Evolutionary conservation across 1,140 invertebrate species (phyloP), one percentile per base, ranked within the genome.

Genomic region (Meloidogyne hapla): DNA sequence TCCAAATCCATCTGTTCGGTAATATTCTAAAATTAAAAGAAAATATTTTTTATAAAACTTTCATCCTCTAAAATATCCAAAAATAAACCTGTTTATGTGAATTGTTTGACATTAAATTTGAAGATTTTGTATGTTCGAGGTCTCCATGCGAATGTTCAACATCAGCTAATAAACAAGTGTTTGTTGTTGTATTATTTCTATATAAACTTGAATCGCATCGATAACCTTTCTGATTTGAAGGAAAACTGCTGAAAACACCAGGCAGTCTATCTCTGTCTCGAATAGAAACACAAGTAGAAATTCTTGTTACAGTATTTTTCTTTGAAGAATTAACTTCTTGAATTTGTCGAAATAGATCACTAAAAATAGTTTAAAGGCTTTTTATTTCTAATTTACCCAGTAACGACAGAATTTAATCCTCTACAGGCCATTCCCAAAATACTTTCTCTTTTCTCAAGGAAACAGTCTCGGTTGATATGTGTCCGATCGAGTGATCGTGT

Each of bases 371-470:
- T n/a, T n/a, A n/a, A n/a, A n/a, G n/a, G n/a, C n/a, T n/a, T n/a
- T n/a, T n/a, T n/a, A n/a, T n/a, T n/a, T n/a, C n/a, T n/a, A 40
- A 61, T 12, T 45, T 69, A 75, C 74, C 74, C 74, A n/a, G 28
- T 33, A 28, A 75, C 15, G 5, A 75, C 45, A 25, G 74, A 75
- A 61, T 42, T 69, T 23, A 75, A 45, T 26, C 65, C 69, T 28
- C 38, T 28, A 25, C 33, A 40, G 9, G 74, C 74, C 74, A 75
- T 75, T 75, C 38, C 48, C 45, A 75, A 69, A 38, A 75, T 26
- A 61, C 74, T 75, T 69, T 75, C 62, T 25, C 71, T 23, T 48
- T 61, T 33, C 38, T 75, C 74, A 67, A 75, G 65, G 23, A 75
- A 23, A 38, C 74, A 48, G 25, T 74, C 67, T n/a, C 9, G 15